A percentile compares a stretch with the other conserved stretches of the same genome.
Conservation (phyloP, 2,113 vertebrate species). For the Xenopus laevis region DNA sequence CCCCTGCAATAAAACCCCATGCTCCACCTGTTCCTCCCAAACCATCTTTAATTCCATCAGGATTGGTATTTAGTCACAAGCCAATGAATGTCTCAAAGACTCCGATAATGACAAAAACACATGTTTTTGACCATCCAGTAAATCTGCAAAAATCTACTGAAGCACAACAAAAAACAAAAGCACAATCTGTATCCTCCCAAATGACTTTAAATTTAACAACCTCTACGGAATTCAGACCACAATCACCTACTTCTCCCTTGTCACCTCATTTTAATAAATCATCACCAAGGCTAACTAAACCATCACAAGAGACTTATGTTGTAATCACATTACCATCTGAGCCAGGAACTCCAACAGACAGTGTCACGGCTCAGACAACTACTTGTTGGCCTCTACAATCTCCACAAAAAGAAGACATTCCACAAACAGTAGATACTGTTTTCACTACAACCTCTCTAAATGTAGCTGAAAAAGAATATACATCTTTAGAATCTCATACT, state of each 20-base stretch:
- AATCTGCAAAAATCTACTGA: conserved; percentile 70
- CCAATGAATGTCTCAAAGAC: conserved; percentile 78
- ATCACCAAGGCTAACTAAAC: conserved; percentile 78
- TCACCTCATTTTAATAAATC: conserved; percentile 82
- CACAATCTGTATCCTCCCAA: conserved; percentile 70
- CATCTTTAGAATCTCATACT: conserved; percentile 53
- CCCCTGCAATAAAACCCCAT: conserved; percentile 63
- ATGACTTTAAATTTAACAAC: conserved; percentile 83
- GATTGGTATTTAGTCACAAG: conserved; percentile 85
- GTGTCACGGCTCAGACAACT: conserved; percentile 74
- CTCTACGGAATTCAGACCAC: conserved; percentile 75
- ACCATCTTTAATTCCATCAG: conserved; percentile 83
- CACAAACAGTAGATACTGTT: conserved; percentile 61
- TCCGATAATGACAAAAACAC: conserved; percentile 83
- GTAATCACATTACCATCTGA: conserved; percentile 96
- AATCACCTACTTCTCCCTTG: conserved; percentile 87
- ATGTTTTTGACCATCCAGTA: conserved; percentile 66
- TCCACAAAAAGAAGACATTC: conserved; percentile 66
- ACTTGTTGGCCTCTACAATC: conserved; percentile 70
- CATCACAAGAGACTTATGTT: conserved; percentile 86
- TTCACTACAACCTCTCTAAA: conserved; percentile 71
- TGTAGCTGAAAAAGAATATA: conserved; percentile 69
- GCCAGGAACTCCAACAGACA: conserved; percentile 86
- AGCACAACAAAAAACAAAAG: conserved; percentile 70
- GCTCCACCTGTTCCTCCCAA: conserved; percentile 88